A percentile compares a stretch with the other conserved stretches of the same genome.
Conservation (phyloP, 92 coral and sea anemone species). For the Phymanthus crucifer region DNA sequence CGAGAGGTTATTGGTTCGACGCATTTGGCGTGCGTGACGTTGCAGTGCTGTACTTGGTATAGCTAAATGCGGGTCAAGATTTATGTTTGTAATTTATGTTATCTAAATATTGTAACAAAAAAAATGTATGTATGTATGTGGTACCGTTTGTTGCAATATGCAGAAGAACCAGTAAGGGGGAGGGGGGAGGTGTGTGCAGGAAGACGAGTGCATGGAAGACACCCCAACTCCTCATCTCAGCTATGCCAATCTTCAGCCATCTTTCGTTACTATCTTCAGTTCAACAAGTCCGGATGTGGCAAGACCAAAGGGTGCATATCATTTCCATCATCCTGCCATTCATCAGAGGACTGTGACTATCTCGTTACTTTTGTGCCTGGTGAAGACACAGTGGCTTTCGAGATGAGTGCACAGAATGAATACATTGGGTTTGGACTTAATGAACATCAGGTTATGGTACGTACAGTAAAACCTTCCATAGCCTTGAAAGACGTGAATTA, state of each 20-base stretch:
- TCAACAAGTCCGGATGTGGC: slow-evolving; percentile 34
- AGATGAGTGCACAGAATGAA: slow-evolving; percentile 56
- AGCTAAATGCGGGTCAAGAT: no score
- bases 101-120: no score
- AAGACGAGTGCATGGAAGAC: neutral
- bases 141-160: no score
- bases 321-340: slow-evolving; percentile 35
- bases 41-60: no score
- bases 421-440: slow-evolving; percentile 71
- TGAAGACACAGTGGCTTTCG: slow-evolving; percentile 46
- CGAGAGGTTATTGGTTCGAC: no score
- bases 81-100: no score
- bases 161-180: no score
- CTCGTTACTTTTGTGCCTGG: slow-evolving; percentile 47
- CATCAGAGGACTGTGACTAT: slow-evolving; percentile 50
- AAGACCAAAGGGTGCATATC: slow-evolving; percentile 42
- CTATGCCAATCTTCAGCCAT: no score
- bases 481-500: neutral
- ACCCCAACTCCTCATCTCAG: no score
- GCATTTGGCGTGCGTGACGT: no score
- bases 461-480: neutral
- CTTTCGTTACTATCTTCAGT: neutral
- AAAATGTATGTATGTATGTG: no score
- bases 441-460: slow-evolving; percentile 50
- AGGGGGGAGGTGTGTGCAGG: neutral